Base-by-base conservation (phyloP, 2,888 invertebrate genomes). In the Matsumyia berberina region DNA sequence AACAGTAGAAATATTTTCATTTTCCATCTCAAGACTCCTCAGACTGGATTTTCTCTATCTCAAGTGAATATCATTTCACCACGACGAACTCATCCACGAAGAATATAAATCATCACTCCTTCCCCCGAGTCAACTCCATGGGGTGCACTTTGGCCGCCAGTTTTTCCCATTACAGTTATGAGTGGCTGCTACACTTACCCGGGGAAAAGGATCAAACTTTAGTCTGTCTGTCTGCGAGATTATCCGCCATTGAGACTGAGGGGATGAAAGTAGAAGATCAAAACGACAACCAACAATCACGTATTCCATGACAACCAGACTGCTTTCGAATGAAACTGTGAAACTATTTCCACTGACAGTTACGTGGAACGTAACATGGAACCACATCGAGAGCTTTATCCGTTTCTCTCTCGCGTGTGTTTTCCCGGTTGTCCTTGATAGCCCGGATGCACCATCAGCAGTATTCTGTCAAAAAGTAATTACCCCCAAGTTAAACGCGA, bases 401-500 rank as follows among this genome's bases (percentile, higher is more conserved):
- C n/a, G n/a, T 35, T 35, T 35, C 0, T 12, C 37, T 6, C 5
- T n/a, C n/a, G n/a, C n/a, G n/a, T n/a, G n/a, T n/a, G n/a, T n/a
- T n/a, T n/a, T n/a, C n/a, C n/a, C n/a, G n/a, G n/a, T n/a, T n/a
- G n/a, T n/a, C n/a, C n/a, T n/a, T n/a, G n/a, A n/a, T n/a, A n/a
- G n/a, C n/a, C n/a, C n/a, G 37, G 42, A 11, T 53, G 60, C 42
- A 53, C 60, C 67, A 53, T 73, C 82, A 78, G 72, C 73, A 73
- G 24, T 57, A 58, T 76, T 60, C 62, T 82, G 76, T 53, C 76
- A 46, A 70, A 82, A 76, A 64, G 82, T 83, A 83, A 83, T 78
- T 83, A 83, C 62, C 82, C 46, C 69, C 51, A 49, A 81, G 55
- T 44, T 78, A 60, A 80, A 42, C 67, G 66, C 39, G 66, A 57